A percentile compares a stretch with the other conserved stretches of the same genome.
These are phyloP conservation scores for Jaculus jaculus DNA, from an alignment of 2,113 vertebrate genomes.

Conservation along the genomic window DNA sequence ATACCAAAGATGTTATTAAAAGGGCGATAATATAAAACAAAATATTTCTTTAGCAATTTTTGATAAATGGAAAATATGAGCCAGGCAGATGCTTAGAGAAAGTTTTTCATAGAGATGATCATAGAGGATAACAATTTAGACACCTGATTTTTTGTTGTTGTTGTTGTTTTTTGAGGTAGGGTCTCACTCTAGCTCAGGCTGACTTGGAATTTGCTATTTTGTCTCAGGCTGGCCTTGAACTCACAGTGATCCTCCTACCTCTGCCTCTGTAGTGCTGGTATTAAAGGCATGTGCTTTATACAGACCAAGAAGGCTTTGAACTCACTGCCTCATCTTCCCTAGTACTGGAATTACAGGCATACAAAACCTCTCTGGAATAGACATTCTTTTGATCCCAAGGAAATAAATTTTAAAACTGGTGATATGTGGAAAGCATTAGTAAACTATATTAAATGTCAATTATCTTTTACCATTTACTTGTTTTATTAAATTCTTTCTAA, in stretches of 20 bases:
- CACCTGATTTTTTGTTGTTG: background rate
- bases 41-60: constrained; percentile 24
- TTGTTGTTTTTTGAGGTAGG: too few species aligned
- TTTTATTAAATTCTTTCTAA: constrained; percentile 25
- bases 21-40: constrained; percentile 28
- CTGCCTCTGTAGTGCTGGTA: too few species aligned
- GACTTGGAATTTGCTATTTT: too few species aligned
- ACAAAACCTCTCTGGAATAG: background rate
- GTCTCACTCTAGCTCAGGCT: too few species aligned
- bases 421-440: background rate
- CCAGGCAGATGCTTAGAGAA: background rate
- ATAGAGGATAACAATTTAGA: constrained; percentile 4
- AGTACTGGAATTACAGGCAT: background rate
- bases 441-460: constrained; percentile 22
- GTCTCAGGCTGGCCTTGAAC: too few species aligned
- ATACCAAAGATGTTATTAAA: constrained; percentile 37
- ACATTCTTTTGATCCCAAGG: background rate
- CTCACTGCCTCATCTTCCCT: background rate
- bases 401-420: constrained; percentile 38
- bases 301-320: background rate
- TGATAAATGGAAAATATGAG: constrained; percentile 38
- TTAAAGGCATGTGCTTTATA: too few species aligned
- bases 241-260: too few species aligned
- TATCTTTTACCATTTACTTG: constrained; percentile 18
- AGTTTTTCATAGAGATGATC: background rate